Evolutionary conservation across 2,888 invertebrate genomes (phyloP).

Genomic region (Ganaspis brasiliensis): DNA sequence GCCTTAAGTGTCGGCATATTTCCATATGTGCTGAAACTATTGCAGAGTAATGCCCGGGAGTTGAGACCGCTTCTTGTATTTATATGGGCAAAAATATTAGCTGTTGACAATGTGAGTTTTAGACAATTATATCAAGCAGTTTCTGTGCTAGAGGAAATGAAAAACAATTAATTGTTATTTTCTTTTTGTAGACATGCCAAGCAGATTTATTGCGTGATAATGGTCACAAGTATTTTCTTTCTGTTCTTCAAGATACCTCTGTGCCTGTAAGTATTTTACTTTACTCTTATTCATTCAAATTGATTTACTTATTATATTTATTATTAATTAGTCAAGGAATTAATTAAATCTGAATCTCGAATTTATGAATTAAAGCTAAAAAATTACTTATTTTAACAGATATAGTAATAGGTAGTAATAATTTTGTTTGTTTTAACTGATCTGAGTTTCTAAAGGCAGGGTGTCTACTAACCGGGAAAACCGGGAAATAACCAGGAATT

Average conservation of each 20-base stretch:
- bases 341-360: too few relatives aligned
- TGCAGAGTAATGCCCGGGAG: constrained; percentile 97
- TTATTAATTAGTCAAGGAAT: too few relatives aligned
- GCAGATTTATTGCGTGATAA: constrained; percentile 96
- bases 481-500: too few relatives aligned
- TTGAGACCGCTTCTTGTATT: constrained; percentile 96
- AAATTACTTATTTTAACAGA: too few relatives aligned
- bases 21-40: constrained; percentile 97
- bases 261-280: constrained; percentile 85
- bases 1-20: constrained; percentile 99
- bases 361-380: too few relatives aligned
- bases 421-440: too few relatives aligned
- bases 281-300: not conserved
- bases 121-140: not conserved
- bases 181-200: constrained; percentile 90
- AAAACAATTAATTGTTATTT: too few relatives aligned
- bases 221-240: constrained; percentile 96
- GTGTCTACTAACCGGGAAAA: too few relatives aligned
- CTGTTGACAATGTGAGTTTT: constrained; percentile 93
- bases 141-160: too few relatives aligned
- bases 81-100: constrained; percentile 99
- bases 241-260: constrained; percentile 92
- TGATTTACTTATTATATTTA: too few relatives aligned
- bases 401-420: too few relatives aligned
- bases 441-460: too few relatives aligned